Evolutionary conservation across 2,888 invertebrate genomes (phyloP).

Genomic region (Drosophila emarginata): DNA sequence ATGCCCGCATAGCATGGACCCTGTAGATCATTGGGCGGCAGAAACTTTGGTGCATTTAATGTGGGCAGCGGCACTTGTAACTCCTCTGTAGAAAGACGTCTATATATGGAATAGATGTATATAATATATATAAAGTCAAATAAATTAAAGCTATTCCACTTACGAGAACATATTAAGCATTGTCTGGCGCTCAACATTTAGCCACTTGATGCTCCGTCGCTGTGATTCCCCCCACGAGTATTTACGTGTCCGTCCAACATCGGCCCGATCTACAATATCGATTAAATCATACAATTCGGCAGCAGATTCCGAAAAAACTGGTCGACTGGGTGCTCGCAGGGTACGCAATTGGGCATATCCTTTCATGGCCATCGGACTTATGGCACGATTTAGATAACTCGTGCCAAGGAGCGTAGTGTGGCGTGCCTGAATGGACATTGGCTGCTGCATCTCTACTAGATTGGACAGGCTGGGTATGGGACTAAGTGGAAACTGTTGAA

Average conservation of each 20-base stretch:
- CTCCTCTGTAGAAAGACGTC: constrained; percentile 77
- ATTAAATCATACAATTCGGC: constrained; percentile 84
- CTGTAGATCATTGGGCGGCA: constrained; percentile 79
- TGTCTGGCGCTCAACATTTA: constrained; percentile 80
- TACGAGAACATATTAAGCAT: constrained; percentile 77
- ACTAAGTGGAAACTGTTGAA: constrained; percentile 90
- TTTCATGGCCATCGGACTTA: constrained; percentile 89
- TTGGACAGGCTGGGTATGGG: constrained; percentile 94
- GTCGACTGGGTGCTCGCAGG: constrained; percentile 86
- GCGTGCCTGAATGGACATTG: constrained; percentile 51
- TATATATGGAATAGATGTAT: constrained; percentile 23
- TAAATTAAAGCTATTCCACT: constrained; percentile 33
- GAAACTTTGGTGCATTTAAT: constrained; percentile 79
- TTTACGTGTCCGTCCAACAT: constrained; percentile 71
- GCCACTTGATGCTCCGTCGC: constrained; percentile 78
- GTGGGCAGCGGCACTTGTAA: constrained; percentile 78
- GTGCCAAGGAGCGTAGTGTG: constrained; percentile 79
- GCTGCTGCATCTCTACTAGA: constrained; percentile 84
- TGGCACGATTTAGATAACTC: constrained; percentile 78
- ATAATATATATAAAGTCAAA: not conserved
- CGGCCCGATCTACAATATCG: constrained; percentile 69
- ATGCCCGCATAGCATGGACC: constrained; percentile 82
- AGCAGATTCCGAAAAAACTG: constrained; percentile 86
- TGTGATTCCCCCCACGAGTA: constrained; percentile 78
- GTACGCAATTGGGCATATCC: constrained; percentile 90